Evolutionary conservation across 2,888 invertebrate species (phyloP), one percentile per base, ranked within the genome.

Genomic region (Drosophila quinaria): DNA sequence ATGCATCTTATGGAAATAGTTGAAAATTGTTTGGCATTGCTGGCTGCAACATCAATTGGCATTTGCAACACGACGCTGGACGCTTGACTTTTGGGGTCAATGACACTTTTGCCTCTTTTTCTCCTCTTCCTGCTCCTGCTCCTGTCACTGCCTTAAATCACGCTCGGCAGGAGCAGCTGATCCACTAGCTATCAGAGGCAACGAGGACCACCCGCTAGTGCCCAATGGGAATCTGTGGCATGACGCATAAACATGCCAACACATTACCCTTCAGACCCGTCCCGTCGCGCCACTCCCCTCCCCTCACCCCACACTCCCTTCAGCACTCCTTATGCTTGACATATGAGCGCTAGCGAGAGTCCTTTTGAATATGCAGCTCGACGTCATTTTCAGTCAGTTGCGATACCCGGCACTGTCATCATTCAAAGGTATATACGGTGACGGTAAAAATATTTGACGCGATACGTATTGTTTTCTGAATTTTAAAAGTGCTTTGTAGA

Each of bases 301-400:
- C n/a, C 22, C 22, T 25, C 5, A 1, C 22, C 3, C 22, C 22
- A 25, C 22, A 2, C 6, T 8, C 29, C 29, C 29, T 4, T 17
- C 42, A 37, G 11, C 58, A 50, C 52, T 37, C 39, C n/a, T 33
- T 42, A 37, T 44, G 41, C 61, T 61, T 70, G 67, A 55, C 60
- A 68, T 60, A 65, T 68, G 67, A 56, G 55, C 44, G 35, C 44
- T 5, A 58, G 54, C 60, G 56, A 60, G 64, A 72, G 65, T 78
- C 64, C 74, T 74, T 81, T 80, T 87, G 74, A 78, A 87, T 79
- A 81, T 89, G 74, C 84, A 83, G 74, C 68, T 63, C 33, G 33
- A 80, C 74, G 79, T 79, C 74, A 86, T 75, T 86, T 77, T 58
- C 80, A 79, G 66, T 65, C 51, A 44, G 58, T 33, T 22, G 17